Evolutionary conservation across 2,113 vertebrate species (phyloP), one percentile per base, ranked within the genome.

Genomic region (Aleadryas rufinucha): DNA sequence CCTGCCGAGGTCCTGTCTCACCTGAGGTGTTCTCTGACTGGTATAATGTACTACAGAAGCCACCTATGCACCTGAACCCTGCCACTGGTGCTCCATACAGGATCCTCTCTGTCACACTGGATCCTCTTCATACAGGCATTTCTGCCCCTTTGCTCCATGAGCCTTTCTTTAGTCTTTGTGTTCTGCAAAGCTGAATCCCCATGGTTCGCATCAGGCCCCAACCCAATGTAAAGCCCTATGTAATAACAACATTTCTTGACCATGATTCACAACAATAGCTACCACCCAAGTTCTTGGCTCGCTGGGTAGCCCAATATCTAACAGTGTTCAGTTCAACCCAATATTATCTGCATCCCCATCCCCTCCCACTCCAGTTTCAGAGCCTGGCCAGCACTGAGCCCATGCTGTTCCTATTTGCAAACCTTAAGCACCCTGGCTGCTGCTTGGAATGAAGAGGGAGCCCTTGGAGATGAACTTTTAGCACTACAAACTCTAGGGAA

Each of bases 261-360:
- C 12, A 3, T 91, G 85, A 95, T 91, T 96, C 94, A 96, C 91
- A 92, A 87, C 86, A 87, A 95, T n/a, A 92, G 75, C 90, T 94
- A 89, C 97, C 87, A 95, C 95, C 89, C 95, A 95, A 90, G 93
- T 72, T 96, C 88, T 97, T 97, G 93, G 95, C 94, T 96, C 5
- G 0, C 45, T 44, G 63, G 4, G 1, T 53, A 70, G 53, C 33
- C 81, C 81, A 82, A 13, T 89, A 82, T 93, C 84, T 91, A 91
- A 76, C 6, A 0, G 69, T 2, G 0, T 59, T 89, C 65, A 50
- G 56, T 49, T 93, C 90, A 94, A 59, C 23, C 28, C 86, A 64
- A 22, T 26, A 56, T 49, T 82, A 93, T 89, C 88, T 81, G 28
- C 57, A 63, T 37, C 45, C 50, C 53, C 33, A 74, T 19, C 28